Conservation (phyloP, 2,797 vertebrate species). For the Hydrolagus colliei region DNA sequence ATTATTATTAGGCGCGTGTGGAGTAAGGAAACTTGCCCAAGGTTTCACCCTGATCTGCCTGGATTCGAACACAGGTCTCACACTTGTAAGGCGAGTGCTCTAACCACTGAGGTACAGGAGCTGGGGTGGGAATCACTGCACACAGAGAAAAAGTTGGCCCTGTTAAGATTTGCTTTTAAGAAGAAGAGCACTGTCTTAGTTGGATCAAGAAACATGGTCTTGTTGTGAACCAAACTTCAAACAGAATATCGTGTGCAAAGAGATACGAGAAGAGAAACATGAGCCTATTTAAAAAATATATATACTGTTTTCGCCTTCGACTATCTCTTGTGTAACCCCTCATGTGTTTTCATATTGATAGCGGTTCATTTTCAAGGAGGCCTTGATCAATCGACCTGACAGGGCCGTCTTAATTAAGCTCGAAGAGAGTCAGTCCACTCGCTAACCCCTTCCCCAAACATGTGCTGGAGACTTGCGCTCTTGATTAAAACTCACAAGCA, state of each 20-base stretch:
- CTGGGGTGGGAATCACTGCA: background rate
- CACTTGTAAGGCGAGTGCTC: no score
- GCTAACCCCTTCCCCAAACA: background rate
- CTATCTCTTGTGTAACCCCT: background rate
- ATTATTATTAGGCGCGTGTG: no score
- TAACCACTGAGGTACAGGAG: no score
- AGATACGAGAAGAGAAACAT: background rate
- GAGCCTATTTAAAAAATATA: background rate
- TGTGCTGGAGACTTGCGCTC: conserved; percentile 31
- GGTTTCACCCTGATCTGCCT: no score
- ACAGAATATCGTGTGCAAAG: background rate
- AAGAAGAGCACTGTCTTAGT: background rate
- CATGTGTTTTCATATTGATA: conserved; percentile 9
- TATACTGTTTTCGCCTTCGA: no score
- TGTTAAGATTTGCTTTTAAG: background rate
- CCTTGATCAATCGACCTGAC: conserved; percentile 32
- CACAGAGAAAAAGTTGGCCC: no score
- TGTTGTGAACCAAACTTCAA: background rate
- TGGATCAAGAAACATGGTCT: background rate
- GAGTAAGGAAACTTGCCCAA: no score
- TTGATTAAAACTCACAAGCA: conserved; percentile 3
- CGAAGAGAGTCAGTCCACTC: conserved; percentile 34
- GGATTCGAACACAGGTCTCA: no score
- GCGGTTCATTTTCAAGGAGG: conserved; percentile 5
- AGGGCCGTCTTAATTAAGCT: conserved; percentile 48